Conservation (phyloP, 2,797 vertebrate species). For the Sciurus carolinensis region DNA sequence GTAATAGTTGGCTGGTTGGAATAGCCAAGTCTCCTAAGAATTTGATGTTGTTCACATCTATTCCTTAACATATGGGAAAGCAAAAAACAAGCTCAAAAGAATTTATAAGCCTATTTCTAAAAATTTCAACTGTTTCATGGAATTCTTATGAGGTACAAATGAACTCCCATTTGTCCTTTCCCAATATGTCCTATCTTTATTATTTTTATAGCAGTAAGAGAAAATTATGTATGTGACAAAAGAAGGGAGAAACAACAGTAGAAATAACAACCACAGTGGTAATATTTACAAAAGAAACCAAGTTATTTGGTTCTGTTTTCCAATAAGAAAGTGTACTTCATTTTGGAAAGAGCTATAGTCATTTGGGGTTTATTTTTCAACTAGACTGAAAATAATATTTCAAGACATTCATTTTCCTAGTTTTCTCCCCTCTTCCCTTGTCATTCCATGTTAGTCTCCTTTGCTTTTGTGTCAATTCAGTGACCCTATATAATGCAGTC, state of each 20-base stretch:
- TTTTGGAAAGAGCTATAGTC: slow-evolving; percentile 19
- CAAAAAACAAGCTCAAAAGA: slow-evolving; percentile 13
- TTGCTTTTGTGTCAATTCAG: not conserved
- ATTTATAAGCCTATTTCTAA: not conserved
- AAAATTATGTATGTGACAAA: not conserved
- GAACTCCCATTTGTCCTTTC: not conserved
- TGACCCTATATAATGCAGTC: not conserved
- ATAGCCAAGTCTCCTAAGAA: not conserved
- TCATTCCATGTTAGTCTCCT: not conserved
- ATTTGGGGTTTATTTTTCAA: not conserved
- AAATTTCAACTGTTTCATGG: not conserved
- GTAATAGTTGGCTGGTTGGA: not conserved
- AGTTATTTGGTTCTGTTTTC: not conserved
- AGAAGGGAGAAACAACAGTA: not conserved
- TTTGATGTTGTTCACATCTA: not conserved
- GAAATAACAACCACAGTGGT: not conserved
- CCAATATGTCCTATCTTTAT: not conserved
- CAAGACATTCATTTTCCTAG: not conserved
- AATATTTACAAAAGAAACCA: not conserved
- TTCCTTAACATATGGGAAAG: not conserved
- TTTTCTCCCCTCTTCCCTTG: not conserved
- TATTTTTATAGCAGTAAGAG: not conserved
- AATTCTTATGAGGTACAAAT: not conserved
- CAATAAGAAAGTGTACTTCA: not conserved
- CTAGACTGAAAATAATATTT: slow-evolving; percentile 41